Evolutionary conservation across 2,888 invertebrate genomes (phyloP).

Genomic region (Leucophora obtusa): DNA sequence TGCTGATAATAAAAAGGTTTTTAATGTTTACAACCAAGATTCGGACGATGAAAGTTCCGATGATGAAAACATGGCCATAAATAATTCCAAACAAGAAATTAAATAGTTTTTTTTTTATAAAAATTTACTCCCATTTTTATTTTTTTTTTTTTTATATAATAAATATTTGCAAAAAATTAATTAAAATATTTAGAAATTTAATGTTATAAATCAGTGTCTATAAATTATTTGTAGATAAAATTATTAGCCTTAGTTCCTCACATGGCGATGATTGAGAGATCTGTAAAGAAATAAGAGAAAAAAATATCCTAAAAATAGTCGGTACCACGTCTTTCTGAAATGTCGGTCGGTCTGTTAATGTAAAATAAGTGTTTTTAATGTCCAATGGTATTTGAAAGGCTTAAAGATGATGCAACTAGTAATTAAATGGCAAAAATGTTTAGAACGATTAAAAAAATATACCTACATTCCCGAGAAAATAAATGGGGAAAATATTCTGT

Average conservation of each 20-base stretch:
- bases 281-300: slow-evolving; percentile 39
- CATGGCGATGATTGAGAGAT: background rate
- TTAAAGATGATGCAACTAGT: slow-evolving; percentile 11
- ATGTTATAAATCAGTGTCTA: background rate
- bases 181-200: background rate
- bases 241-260: background rate
- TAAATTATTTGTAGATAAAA: background rate
- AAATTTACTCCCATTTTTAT: background rate
- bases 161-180: background rate
- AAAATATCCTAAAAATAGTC: slow-evolving; percentile 20
- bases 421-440: slow-evolving; percentile 18
- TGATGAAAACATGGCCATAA: slow-evolving; percentile 19
- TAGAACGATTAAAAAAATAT: background rate
- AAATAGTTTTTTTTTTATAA: slow-evolving; percentile 1
- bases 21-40: slow-evolving; percentile 17
- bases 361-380: background rate
- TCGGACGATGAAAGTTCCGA: slow-evolving; percentile 42
- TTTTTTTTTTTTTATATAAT: background rate
- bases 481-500: too few species aligned
- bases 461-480: background rate
- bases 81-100: slow-evolving; percentile 10
- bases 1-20: background rate
- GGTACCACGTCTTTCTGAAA: background rate
- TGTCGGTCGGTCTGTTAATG: background rate
- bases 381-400: background rate